phyloP scores from a whole-genome alignment of 2,113 vertebrate genomes.

The Microcebus lehilahytsara region DNA sequence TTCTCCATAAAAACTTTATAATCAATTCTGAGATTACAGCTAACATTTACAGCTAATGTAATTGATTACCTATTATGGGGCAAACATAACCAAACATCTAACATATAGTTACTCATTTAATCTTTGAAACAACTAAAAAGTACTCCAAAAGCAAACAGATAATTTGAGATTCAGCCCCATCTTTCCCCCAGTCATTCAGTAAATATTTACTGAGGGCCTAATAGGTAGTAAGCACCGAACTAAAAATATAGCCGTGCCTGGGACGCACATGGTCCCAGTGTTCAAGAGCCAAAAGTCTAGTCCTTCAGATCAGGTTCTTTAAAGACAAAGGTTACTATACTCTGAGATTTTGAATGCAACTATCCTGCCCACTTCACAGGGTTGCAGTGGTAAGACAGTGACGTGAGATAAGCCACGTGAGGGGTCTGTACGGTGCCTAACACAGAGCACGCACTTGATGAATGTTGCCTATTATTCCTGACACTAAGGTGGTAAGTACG shows the following conservation, averaged over 20 bases:
- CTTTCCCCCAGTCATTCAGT: background rate
- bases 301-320: background rate
- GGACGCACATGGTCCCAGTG: background rate
- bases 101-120: background rate
- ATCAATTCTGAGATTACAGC: conserved; percentile 57
- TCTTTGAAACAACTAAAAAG: conserved; percentile 11
- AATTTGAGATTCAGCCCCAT: background rate
- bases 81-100: background rate
- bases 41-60: background rate
- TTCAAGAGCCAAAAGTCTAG: background rate
- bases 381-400: background rate
- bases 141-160: background rate
- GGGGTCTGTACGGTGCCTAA: no score
- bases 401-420: background rate
- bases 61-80: background rate
- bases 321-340: background rate
- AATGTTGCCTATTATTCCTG: background rate
- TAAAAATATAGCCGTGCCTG: background rate
- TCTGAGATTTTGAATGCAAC: background rate
- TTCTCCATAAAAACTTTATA: background rate
- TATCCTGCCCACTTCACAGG: background rate
- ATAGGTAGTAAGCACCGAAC: background rate
- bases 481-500: background rate
- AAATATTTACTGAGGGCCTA: background rate
- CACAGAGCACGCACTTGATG: background rate